phyloP scores from a whole-genome alignment of 92 coral and sea anemone genomes.

The Scolanthus callimorphus region DNA sequence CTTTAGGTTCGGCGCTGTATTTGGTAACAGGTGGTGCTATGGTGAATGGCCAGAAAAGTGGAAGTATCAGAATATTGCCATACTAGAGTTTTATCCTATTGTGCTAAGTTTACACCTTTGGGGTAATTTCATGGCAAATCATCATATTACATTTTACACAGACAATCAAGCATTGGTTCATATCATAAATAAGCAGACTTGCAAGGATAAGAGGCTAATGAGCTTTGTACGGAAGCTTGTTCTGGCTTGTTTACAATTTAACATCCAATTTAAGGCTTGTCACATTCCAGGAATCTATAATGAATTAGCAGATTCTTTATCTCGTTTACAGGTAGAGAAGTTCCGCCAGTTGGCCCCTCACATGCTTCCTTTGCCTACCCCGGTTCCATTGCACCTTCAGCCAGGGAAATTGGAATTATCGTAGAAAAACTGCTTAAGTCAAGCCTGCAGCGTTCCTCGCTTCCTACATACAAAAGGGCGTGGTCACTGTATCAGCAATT shows the following conservation, averaged over 20 bases:
- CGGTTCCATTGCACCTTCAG: too few species aligned
- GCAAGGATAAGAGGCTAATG: background rate
- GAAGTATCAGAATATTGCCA: conserved; percentile 6
- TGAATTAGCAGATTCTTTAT: background rate
- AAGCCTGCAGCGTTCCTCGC: too few species aligned
- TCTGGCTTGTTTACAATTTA: background rate
- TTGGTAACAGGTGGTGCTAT: conserved; percentile 16
- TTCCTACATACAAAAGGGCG: too few species aligned
- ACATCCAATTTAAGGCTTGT: background rate
- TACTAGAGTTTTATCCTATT: too few species aligned
- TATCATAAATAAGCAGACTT: background rate
- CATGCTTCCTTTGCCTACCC: too few species aligned
- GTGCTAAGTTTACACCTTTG: too few species aligned
- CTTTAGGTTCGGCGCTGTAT: conserved; percentile 25
- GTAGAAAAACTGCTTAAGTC: too few species aligned
- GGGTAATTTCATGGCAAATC: background rate
- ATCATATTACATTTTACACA: background rate
- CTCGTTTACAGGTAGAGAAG: background rate
- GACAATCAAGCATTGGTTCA: background rate
- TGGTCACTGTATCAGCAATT: too few species aligned
- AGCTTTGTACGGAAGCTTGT: background rate
- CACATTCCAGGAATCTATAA: background rate
- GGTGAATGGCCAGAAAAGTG: conserved; percentile 22
- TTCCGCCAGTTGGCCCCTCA: background rate
- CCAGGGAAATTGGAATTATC: too few species aligned